phyloP scores from a whole-genome alignment of 1,140 invertebrate species.

The Micrasema minimum region DNA sequence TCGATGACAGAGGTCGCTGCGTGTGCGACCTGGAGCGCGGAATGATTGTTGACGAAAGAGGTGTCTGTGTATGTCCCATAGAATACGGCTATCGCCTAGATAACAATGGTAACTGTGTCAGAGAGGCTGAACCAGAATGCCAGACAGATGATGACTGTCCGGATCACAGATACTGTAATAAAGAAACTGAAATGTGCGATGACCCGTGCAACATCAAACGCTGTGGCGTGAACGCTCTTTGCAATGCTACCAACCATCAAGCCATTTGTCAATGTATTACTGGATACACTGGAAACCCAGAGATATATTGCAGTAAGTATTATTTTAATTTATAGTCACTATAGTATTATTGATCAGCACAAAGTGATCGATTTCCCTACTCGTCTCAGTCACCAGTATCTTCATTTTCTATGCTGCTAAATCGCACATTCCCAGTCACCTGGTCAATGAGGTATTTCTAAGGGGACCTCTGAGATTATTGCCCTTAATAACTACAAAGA shows the following conservation, averaged over 20 bases:
- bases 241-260: slow-evolving; percentile 81
- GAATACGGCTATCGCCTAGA: slow-evolving; percentile 78
- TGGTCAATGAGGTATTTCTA: no score
- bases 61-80: slow-evolving; percentile 81
- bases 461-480: no score
- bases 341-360: no score
- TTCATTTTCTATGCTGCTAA: no score
- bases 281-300: slow-evolving; percentile 76
- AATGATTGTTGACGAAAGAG: slow-evolving; percentile 77
- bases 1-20: slow-evolving; percentile 81
- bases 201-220: slow-evolving; percentile 78
- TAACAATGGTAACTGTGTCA: slow-evolving; percentile 72
- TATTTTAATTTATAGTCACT: neutral
- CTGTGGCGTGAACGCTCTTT: slow-evolving; percentile 83
- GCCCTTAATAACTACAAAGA: no score
- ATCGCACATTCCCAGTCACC: no score
- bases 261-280: slow-evolving; percentile 81
- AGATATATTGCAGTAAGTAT: slow-evolving; percentile 73
- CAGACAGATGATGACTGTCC: slow-evolving; percentile 79
- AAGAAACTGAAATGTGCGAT: slow-evolving; percentile 75
- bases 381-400: no score
- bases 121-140: slow-evolving; percentile 72
- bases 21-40: slow-evolving; percentile 82
- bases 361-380: no score
- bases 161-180: slow-evolving; percentile 79